These are phyloP conservation scores for Apodemia hepburni DNA, from an alignment of 2,888 invertebrate species.

Conservation along the genomic window DNA sequence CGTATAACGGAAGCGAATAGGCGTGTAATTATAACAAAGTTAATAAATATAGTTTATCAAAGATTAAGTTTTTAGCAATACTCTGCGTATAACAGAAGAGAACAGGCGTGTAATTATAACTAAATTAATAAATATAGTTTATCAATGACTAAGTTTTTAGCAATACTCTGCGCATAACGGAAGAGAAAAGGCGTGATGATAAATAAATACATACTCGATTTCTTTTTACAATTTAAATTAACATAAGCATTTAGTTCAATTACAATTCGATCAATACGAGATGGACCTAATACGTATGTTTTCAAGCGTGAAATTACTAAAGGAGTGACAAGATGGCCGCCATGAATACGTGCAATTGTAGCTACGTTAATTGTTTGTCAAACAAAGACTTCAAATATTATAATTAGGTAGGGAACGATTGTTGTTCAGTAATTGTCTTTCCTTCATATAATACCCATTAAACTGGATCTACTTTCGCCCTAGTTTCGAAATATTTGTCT, in stretches of 20 bases:
- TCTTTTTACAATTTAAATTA: background rate
- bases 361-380: conserved; percentile 11
- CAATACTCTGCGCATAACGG: too few species aligned
- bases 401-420: background rate
- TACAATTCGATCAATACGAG: conserved; percentile 24
- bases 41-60: too few species aligned
- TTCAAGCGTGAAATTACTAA: conserved; percentile 46
- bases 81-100: too few species aligned
- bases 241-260: conserved; percentile 9
- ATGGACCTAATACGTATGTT: conserved; percentile 44
- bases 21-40: too few species aligned
- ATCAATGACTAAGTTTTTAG: too few species aligned
- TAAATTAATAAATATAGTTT: too few species aligned
- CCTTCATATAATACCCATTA: background rate
- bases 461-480: background rate
- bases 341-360: conserved; percentile 14
- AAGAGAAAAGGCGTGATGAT: too few species aligned
- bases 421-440: background rate
- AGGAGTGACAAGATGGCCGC: conserved; percentile 29
- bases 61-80: too few species aligned
- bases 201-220: background rate
- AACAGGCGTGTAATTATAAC: too few species aligned
- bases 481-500: background rate
- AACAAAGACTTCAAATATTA: conserved; percentile 18
- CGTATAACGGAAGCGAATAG: too few species aligned